These are phyloP conservation scores for Lamprotornis superbus DNA, from an alignment of 2,113 vertebrate genomes.

Conservation along the genomic window DNA sequence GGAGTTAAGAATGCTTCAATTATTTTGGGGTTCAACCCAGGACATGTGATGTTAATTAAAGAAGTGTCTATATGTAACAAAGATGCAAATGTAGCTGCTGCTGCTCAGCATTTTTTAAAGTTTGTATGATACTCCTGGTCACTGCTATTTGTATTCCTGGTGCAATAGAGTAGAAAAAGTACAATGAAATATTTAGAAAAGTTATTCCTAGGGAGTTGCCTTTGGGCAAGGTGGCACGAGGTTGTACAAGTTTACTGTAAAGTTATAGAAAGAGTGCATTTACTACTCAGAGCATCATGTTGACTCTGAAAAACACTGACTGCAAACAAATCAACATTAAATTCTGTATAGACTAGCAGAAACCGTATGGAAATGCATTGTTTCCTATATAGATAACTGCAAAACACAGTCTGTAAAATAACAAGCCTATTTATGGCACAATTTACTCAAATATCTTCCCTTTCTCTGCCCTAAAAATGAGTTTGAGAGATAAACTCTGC, in stretches of 20 bases:
- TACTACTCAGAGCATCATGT: not conserved
- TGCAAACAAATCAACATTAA: not conserved
- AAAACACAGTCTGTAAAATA: not conserved
- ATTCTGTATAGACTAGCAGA: not conserved
- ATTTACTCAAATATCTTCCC: not conserved
- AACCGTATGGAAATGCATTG: not conserved
- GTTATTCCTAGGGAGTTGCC: not conserved
- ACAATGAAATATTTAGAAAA: not conserved
- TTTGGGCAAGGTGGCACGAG: not conserved
- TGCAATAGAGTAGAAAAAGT: not conserved
- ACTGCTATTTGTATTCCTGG: not conserved
- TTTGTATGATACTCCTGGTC: not conserved
- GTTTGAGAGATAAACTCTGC: not conserved
- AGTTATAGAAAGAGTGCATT: not conserved
- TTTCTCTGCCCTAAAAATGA: not conserved
- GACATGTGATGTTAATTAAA: not conserved
- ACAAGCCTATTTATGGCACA: not conserved
- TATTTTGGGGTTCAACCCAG: not conserved
- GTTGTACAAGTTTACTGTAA: not conserved
- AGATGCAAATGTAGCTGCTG: not conserved
- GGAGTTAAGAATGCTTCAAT: not conserved
- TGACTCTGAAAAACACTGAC: not conserved
- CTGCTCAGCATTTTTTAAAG: not conserved
- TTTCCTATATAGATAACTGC: not conserved
- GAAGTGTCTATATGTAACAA: not conserved